Evolutionary conservation across 2,888 invertebrate genomes (phyloP).

Genomic region (Panzeria rudis): DNA sequence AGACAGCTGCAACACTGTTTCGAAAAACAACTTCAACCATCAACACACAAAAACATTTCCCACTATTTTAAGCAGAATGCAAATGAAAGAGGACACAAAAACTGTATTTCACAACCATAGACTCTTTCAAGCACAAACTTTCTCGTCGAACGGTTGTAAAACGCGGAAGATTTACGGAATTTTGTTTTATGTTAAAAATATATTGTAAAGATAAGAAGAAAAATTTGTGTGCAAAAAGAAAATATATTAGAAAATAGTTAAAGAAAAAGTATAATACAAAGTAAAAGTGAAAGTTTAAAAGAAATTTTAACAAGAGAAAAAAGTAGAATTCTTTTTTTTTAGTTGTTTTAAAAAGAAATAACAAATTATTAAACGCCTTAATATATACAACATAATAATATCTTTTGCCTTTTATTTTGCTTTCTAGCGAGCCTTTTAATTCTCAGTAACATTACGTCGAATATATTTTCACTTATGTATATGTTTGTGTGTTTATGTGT

Average conservation of each 20-base stretch:
- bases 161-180: constrained; percentile 55
- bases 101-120: constrained; percentile 7
- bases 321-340: neutral
- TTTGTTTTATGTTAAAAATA: constrained; percentile 28
- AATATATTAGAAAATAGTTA: constrained; percentile 5
- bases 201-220: constrained; percentile 32
- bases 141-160: constrained; percentile 68
- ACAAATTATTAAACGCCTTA: constrained; percentile 20
- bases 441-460: constrained; percentile 5
- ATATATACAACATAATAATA: constrained; percentile 25
- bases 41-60: constrained; percentile 11
- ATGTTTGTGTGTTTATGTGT: neutral
- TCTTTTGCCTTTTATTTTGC: neutral
- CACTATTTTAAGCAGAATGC: constrained; percentile 31
- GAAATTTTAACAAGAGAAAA: neutral
- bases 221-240: constrained; percentile 27
- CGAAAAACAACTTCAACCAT: neutral
- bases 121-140: constrained; percentile 71
- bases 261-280: constrained; percentile 15
- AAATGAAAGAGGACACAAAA: constrained; percentile 52
- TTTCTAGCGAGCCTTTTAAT: neutral
- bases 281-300: constrained; percentile 53
- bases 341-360: neutral
- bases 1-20: constrained; percentile 6
- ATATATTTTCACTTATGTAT: constrained; percentile 35